Evolutionary conservation across 2,113 vertebrate genomes (phyloP).

Genomic region (Poeciliopsis retropinna): DNA sequence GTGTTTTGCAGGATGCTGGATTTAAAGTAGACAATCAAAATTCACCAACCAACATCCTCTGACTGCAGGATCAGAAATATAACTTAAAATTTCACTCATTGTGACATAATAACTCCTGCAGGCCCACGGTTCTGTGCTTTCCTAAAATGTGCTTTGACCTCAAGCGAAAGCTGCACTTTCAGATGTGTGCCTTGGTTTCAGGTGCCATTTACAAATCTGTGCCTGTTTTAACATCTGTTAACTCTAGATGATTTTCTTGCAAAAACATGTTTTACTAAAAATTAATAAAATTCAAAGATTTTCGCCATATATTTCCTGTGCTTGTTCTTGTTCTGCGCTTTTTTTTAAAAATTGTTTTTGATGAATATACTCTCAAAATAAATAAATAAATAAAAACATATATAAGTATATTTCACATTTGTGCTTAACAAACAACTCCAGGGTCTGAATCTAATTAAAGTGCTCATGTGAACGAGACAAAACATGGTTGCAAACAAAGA

Average conservation of each 20-base stretch:
- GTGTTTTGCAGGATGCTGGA: neutral
- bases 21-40: slow-evolving; percentile 1
- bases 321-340: neutral
- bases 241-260: neutral
- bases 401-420: neutral
- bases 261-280: neutral
- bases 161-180: slow-evolving; percentile 1
- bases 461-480: slow-evolving; percentile 62
- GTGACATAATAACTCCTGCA: slow-evolving; percentile 16
- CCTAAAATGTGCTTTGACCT: slow-evolving; percentile 55
- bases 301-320: slow-evolving; percentile 14
- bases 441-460: slow-evolving; percentile 70
- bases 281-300: neutral
- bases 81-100: neutral
- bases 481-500: slow-evolving; percentile 41
- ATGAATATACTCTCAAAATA: neutral
- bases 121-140: slow-evolving; percentile 61
- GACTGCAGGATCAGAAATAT: neutral
- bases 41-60: neutral
- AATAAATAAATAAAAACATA: too few relatives aligned
- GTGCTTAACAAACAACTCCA: slow-evolving; percentile 66
- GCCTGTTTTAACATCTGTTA: neutral
- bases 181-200: slow-evolving; percentile 14
- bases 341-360: neutral
- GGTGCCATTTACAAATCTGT: slow-evolving; percentile 2